Percentiles rank a stretch among this genome's conserved stretches.
Conservation (phyloP, 2,888 invertebrate genomes). For the Drosophila formosana region DNA sequence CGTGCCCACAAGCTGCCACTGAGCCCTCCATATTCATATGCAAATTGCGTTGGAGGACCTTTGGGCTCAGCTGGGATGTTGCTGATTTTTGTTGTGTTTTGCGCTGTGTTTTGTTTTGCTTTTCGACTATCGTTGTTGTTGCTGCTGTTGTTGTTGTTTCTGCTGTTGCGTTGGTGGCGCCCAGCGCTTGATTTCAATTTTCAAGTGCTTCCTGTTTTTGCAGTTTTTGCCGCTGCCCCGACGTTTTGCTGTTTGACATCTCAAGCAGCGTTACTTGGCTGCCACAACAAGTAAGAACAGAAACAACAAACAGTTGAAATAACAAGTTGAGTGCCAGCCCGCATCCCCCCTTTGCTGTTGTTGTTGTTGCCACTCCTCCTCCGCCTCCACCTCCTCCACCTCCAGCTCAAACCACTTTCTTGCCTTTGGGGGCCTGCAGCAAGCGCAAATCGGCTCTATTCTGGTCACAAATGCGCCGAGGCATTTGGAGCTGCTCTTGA, state of each 20-base stretch:
- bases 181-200: slow-evolving; percentile 75
- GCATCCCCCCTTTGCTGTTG: neutral
- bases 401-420: neutral
- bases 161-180: slow-evolving; percentile 65
- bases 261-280: slow-evolving; percentile 73
- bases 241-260: slow-evolving; percentile 72
- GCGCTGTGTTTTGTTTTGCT: slow-evolving; percentile 38
- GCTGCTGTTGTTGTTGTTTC: slow-evolving; percentile 35
- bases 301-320: slow-evolving; percentile 69
- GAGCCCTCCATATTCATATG: slow-evolving; percentile 72
- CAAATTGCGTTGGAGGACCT: slow-evolving; percentile 75
- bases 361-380: neutral
- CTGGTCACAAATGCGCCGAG: slow-evolving; percentile 61
- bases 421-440: slow-evolving; percentile 1
- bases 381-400: neutral
- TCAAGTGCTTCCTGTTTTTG: slow-evolving; percentile 74
- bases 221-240: slow-evolving; percentile 39
- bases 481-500: slow-evolving; percentile 63
- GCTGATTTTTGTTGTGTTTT: slow-evolving; percentile 23
- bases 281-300: slow-evolving; percentile 40
- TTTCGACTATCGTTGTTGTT: slow-evolving; percentile 38
- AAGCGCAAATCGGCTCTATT: slow-evolving; percentile 69
- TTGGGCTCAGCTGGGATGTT: slow-evolving; percentile 52
- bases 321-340: slow-evolving; percentile 64
- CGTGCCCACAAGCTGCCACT: slow-evolving; percentile 56